A percentile compares a stretch with the other conserved stretches of the same genome.
Evolutionary conservation across 2,797 vertebrate species (phyloP).

Genomic region (Melanotaenia boesemani): DNA sequence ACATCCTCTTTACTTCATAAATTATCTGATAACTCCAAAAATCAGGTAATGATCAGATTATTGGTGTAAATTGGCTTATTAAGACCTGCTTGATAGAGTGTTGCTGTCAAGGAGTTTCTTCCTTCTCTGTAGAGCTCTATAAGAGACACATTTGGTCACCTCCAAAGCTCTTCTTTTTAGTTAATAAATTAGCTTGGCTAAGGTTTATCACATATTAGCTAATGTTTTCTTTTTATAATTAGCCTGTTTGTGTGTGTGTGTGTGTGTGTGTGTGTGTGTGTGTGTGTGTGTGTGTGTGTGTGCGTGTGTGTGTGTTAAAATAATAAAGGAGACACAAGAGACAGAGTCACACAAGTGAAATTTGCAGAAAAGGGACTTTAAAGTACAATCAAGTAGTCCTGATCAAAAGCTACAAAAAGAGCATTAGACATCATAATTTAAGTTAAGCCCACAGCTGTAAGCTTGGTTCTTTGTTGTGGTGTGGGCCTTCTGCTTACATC

Average conservation of each 20-base stretch:
- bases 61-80: neutral
- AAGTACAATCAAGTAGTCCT: slow-evolving; percentile 44
- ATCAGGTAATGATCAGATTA: no score
- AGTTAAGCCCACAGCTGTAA: slow-evolving; percentile 42
- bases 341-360: slow-evolving; percentile 67
- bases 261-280: slow-evolving; percentile 5
- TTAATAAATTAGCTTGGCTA: neutral
- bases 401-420: slow-evolving; percentile 69
- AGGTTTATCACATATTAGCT: neutral
- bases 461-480: slow-evolving; percentile 52
- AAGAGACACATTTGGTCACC: neutral
- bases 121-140: neutral
- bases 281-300: slow-evolving; percentile 3
- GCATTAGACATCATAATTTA: slow-evolving; percentile 65
- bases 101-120: neutral
- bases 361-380: slow-evolving; percentile 51
- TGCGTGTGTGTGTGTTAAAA: slow-evolving; percentile 8
- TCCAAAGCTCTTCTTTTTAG: neutral
- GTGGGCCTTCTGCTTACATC: slow-evolving; percentile 27
- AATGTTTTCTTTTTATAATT: neutral
- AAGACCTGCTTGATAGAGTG: neutral
- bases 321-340: slow-evolving; percentile 68
- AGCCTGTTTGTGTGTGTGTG: neutral
- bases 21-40: no score
- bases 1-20: no score